Conservation (phyloP, 2,888 invertebrate genomes). For the Drosophila borborema region DNA sequence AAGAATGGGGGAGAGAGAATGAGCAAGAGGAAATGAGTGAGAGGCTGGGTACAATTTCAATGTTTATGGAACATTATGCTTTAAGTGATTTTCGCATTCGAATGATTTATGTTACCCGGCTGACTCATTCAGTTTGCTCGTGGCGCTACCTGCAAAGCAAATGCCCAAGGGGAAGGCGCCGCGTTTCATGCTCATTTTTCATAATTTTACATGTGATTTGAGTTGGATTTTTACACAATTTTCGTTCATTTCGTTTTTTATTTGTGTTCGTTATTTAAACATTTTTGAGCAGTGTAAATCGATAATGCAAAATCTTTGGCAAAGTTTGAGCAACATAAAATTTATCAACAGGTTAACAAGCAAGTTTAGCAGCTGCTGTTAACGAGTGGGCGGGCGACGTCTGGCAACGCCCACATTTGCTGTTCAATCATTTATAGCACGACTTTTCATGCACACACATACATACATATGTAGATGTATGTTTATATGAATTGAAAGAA, state of each 20-base stretch:
- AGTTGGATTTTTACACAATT: constrained; percentile 24
- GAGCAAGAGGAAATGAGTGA: neutral
- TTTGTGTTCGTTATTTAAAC: constrained; percentile 3
- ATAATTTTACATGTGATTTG: constrained; percentile 76
- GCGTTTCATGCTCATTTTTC: constrained; percentile 69
- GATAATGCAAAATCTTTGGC: constrained; percentile 58
- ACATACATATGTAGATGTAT: neutral
- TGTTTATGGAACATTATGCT: constrained; percentile 63
- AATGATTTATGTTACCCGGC: constrained; percentile 77
- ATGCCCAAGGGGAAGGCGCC: constrained; percentile 45
- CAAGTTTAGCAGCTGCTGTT: constrained; percentile 53
- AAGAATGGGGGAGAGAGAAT: neutral
- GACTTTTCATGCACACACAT: constrained; percentile 46
- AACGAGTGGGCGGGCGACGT: constrained; percentile 36
- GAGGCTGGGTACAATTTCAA: constrained; percentile 20
- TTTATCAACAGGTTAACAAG: constrained; percentile 80
- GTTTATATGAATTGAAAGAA: constrained; percentile 48
- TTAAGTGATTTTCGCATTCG: constrained; percentile 77
- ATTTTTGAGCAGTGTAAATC: constrained; percentile 47
- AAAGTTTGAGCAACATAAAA: constrained; percentile 46
- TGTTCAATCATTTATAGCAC: constrained; percentile 74
- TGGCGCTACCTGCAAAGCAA: constrained; percentile 30
- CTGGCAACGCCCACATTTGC: constrained; percentile 38
- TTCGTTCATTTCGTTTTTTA: neutral
- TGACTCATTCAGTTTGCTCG: constrained; percentile 67